Evolutionary conservation across 2,888 invertebrate species (phyloP), one percentile per base, ranked within the genome.

Genomic region (Synanthedon formicaeformis): DNA sequence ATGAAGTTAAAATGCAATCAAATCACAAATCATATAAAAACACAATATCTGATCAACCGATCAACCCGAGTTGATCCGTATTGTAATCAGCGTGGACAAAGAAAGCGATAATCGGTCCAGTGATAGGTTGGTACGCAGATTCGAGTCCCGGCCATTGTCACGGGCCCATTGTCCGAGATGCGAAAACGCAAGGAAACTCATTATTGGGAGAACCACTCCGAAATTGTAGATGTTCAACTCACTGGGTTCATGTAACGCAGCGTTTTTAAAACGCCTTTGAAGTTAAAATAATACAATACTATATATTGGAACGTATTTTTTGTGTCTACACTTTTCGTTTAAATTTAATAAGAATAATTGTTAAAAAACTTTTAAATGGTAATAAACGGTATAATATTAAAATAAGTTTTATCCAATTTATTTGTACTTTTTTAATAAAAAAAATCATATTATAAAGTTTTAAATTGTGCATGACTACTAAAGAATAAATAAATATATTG

Each of bases 81-180:
- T 68, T 60, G 64, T 57, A 58, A 59, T 60, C 55, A 60, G 23
- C 50, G 57, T 57, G 61, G 59, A 78, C 77, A 78, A 78, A 71
- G 71, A 66, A 65, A 60, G 61, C 72, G 65, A 71, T 77, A 75
- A 77, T 77, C 76, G 69, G 69, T 58, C 60, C 49, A 18, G 16
- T 49, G 58, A 66, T 65, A 64, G 66, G 72, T 71, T 34, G 34
- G 64, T 64, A 70, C 62, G 66, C 66, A 69, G 73, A 69, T 72
- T 69, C 68, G 70, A 67, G 62, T 63, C 61, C 56, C 54, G 41
- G 45, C 45, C n/a, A 57, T 62, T 58, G 64, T 64, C 50, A 12
- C 34, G 18, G 18, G 41, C 16, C 65, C 66, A 63, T 61, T 60
- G 58, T 60, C 64, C 61, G 41, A 13, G 18, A 61, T 56, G 63